These are phyloP conservation scores for Stratiolaelaps scimitus DNA, from an alignment of 1,140 invertebrate genomes.

Conservation along the genomic window DNA sequence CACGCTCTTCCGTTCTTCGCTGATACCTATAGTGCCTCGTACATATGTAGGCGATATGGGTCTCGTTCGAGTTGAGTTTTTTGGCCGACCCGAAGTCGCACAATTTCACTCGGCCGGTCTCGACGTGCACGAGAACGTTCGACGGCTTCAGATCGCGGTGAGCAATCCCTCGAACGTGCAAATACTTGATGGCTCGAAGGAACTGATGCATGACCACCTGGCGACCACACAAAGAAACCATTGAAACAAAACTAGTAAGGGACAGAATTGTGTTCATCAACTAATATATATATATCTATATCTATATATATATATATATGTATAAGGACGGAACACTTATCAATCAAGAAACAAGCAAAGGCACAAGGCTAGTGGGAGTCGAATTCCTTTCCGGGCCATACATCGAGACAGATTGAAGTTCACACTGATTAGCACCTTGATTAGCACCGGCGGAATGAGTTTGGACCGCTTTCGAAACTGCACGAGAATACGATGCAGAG, in stretches of 20 bases:
- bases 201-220: slow-evolving; percentile 25
- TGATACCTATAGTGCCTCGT: slow-evolving; percentile 17
- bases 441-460: background rate
- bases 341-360: no score
- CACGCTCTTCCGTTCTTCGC: background rate
- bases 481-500: background rate
- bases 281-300: no score
- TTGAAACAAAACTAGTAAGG: no score
- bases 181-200: slow-evolving; percentile 6
- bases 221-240: background rate
- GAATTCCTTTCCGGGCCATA: no score
- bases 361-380: no score
- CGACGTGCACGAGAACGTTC: slow-evolving; percentile 25
- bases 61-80: background rate
- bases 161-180: slow-evolving; percentile 34
- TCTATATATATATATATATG: no score
- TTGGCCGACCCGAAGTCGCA: slow-evolving; percentile 19
- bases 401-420: background rate
- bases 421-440: slow-evolving; percentile 5
- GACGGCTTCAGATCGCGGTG: slow-evolving; percentile 30
- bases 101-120: background rate
- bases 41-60: slow-evolving; percentile 24
- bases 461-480: background rate
- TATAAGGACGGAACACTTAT: no score
- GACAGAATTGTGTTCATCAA: no score